phyloP scores from a whole-genome alignment of 1,140 invertebrate species.

The Mactra quadrangularis region DNA sequence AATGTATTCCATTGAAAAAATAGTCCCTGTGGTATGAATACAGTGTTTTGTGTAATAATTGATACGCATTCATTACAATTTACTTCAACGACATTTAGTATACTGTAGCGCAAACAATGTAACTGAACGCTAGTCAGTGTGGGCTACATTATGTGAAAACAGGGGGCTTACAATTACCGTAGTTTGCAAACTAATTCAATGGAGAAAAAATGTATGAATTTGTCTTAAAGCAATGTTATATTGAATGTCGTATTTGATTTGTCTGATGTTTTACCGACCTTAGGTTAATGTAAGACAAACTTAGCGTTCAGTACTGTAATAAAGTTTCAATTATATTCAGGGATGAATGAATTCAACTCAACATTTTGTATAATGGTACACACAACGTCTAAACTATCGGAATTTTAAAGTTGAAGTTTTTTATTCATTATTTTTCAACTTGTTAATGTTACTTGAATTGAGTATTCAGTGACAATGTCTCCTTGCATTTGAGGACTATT shows the following conservation, averaged over 20 bases:
- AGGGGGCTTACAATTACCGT: slow-evolving; percentile 24
- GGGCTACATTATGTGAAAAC: slow-evolving; percentile 24
- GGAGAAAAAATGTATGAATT: slow-evolving; percentile 48
- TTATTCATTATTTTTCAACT: slow-evolving; percentile 49
- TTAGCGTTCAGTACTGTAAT: slow-evolving; percentile 49
- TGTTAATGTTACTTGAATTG: slow-evolving; percentile 42
- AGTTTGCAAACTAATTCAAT: neutral
- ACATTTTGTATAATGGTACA: slow-evolving; percentile 44
- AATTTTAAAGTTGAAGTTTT: slow-evolving; percentile 45
- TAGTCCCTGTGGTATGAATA: no score
- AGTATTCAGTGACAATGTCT: slow-evolving; percentile 17
- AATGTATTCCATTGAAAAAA: no score
- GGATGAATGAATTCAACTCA: slow-evolving; percentile 37
- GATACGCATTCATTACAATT: no score
- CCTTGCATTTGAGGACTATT: slow-evolving; percentile 56
- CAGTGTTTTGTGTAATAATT: no score
- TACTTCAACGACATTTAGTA: no score
- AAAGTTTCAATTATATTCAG: slow-evolving; percentile 62
- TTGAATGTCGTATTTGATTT: slow-evolving; percentile 40
- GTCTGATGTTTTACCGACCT: slow-evolving; percentile 37
- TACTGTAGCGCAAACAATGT: no score
- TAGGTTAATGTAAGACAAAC: slow-evolving; percentile 25
- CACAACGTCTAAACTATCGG: slow-evolving; percentile 22
- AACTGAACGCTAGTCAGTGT: slow-evolving; percentile 14
- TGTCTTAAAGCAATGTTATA: slow-evolving; percentile 49